Evolutionary conservation across 2,888 invertebrate species (phyloP), one percentile per base, ranked within the genome.

Genomic region (Drosophila greeni): DNA sequence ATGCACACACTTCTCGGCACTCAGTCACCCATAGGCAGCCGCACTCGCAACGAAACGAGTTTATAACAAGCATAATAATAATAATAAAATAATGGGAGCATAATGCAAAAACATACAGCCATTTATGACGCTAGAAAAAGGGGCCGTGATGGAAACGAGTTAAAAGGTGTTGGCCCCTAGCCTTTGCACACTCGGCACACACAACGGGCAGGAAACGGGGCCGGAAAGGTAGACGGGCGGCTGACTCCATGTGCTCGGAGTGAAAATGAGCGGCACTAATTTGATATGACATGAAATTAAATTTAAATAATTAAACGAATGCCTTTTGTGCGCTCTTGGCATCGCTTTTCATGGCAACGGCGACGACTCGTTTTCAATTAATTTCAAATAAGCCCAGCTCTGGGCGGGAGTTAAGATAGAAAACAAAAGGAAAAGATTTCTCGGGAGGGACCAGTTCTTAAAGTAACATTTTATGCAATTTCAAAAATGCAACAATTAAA

Each of bases 251-350:
- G 72, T 69, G 73, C 57, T 68, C 48, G 51, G 60, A 53, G 74
- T 76, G 72, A 70, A 83, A 83, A 78, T 75, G 79, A 76, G 71
- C 74, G 82, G 76, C 75, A 75, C 84, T 81, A 78, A 81, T 81
- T 82, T 82, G 74, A 78, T 66, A 79, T 74, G 84, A 66, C 82
- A 75, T 64, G 72, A 75, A 83, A 83, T 81, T 81, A 76, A 81
- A 81, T 77, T 82, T 79, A 76, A 79, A 79, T 79, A 80, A 79
- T 82, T 82, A 80, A 79, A 75, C 66, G 60, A 62, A 66, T 76
- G 69, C 66, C 68, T 66, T 74, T 73, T 70, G 65, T 49, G 34
- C 48, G 12, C 66, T 23, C 20, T 8, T 24, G 33, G 40, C 48
- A 8, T 42, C n/a, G 18, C 26, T 29, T 48, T 48, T 26, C 37